Percentiles rank a stretch among this genome's conserved stretches.
Conservation (phyloP, 2,113 vertebrate species). For the Chaetodon trifascialis region DNA sequence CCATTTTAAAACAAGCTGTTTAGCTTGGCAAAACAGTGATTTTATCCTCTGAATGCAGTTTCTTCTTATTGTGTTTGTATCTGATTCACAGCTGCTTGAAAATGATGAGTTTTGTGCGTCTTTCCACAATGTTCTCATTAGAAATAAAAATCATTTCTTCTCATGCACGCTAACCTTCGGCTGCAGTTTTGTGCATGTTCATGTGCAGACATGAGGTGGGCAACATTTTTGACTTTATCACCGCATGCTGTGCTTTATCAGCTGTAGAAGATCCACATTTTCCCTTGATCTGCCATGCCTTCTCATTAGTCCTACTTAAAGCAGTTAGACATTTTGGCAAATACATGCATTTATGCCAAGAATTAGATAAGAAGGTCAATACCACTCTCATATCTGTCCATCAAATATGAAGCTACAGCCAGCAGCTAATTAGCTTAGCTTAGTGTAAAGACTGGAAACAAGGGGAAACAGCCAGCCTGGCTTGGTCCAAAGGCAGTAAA, state of each 20-base stretch:
- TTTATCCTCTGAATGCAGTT: not conserved
- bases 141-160: not conserved
- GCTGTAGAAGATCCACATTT: not conserved
- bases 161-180: not conserved
- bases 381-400: not conserved
- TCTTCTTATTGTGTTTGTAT: not conserved
- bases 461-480: too few species aligned
- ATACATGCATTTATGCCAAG: not conserved
- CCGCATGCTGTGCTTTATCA: not conserved
- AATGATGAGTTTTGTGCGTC: not conserved
- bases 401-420: not conserved
- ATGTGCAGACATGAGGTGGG: not conserved
- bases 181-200: not conserved
- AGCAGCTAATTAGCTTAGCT: too few species aligned
- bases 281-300: not conserved
- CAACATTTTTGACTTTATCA: not conserved
- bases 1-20: too few species aligned
- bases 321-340: not conserved
- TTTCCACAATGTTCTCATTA: not conserved
- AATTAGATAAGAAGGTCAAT: not conserved
- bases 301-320: not conserved
- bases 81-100: not conserved
- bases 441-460: too few species aligned
- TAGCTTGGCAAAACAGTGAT: too few species aligned
- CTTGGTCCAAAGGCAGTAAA: too few species aligned